phyloP scores from a whole-genome alignment of 2,888 invertebrate species.

The Antitype chi region DNA sequence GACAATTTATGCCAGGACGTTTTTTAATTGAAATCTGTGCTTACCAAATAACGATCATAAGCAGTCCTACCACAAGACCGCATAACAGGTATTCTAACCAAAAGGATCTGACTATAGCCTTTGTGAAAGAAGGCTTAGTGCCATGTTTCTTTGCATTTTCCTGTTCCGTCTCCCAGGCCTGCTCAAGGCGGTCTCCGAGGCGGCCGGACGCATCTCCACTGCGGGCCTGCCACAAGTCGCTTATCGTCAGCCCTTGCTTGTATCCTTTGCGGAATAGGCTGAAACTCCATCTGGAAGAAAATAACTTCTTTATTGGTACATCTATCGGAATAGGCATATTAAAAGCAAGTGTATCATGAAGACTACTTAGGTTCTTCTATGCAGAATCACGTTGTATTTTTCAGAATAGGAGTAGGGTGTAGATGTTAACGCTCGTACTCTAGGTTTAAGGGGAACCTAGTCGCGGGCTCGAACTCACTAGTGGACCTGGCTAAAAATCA shows the following conservation, averaged over 20 bases:
- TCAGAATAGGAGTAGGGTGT: not conserved
- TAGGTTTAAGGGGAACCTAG: no score
- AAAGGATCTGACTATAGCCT: conserved; percentile 89
- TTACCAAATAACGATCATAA: conserved; percentile 56
- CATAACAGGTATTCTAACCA: conserved; percentile 85
- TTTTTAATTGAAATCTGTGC: not conserved
- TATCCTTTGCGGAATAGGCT: conserved; percentile 90
- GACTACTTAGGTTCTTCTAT: not conserved
- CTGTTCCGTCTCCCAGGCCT: conserved; percentile 90
- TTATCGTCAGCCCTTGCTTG: conserved; percentile 88
- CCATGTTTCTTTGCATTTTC: conserved; percentile 77
- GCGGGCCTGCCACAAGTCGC: conserved; percentile 91
- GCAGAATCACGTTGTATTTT: not conserved
- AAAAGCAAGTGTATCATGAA: not conserved
- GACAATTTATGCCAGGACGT: not conserved
- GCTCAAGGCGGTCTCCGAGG: conserved; percentile 90
- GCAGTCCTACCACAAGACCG: conserved; percentile 81
- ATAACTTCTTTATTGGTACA: not conserved
- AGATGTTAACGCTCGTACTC: not conserved
- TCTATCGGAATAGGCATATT: not conserved
- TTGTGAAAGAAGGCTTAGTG: conserved; percentile 86
- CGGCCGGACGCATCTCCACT: conserved; percentile 89
- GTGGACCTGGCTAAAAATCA: no score
- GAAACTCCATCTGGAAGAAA: conserved; percentile 71
- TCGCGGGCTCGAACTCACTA: no score